phyloP scores from a whole-genome alignment of 2,797 vertebrate genomes.

The Anguilla marmorata region DNA sequence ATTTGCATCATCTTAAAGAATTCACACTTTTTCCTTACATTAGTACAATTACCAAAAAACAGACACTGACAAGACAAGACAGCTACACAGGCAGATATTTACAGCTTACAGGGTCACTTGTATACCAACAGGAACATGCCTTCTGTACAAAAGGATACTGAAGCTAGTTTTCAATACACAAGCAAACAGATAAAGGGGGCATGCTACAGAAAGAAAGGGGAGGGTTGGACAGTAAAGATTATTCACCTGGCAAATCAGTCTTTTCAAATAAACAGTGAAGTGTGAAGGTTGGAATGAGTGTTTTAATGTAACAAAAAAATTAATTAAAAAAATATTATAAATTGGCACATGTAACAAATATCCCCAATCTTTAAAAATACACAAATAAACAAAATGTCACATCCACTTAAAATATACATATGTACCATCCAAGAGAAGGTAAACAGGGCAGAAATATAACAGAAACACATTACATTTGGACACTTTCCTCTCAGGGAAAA shows the following conservation, averaged over 20 bases:
- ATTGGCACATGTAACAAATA: conserved; percentile 22
- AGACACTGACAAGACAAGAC: conserved; percentile 55
- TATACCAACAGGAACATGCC: conserved; percentile 54
- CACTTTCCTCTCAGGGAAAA: conserved; percentile 37
- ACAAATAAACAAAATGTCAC: conserved; percentile 23
- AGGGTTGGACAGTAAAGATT: conserved; percentile 40
- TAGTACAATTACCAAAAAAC: conserved; percentile 55
- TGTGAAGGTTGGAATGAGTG: conserved; percentile 17
- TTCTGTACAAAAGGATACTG: conserved; percentile 55
- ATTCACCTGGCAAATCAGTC: conserved; percentile 50
- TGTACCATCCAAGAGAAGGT: not conserved
- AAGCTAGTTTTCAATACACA: conserved; percentile 44
- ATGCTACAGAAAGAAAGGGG: conserved; percentile 46
- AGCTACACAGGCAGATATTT: conserved; percentile 54
- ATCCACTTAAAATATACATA: conserved; percentile 23
- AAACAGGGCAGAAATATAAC: conserved; percentile 28
- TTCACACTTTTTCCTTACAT: conserved; percentile 55
- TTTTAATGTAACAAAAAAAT: conserved; percentile 7
- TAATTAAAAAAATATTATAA: conserved; percentile 2
- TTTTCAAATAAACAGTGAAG: conserved; percentile 38
- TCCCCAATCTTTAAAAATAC: conserved; percentile 24
- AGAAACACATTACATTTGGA: conserved; percentile 41
- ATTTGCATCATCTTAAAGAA: conserved; percentile 57
- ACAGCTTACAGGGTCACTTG: conserved; percentile 53
- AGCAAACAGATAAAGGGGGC: conserved; percentile 44